A percentile compares a stretch with the other conserved stretches of the same genome.
These are phyloP conservation scores for Coluber constrictor DNA, from an alignment of 2,797 vertebrate genomes.

Conservation along the genomic window DNA sequence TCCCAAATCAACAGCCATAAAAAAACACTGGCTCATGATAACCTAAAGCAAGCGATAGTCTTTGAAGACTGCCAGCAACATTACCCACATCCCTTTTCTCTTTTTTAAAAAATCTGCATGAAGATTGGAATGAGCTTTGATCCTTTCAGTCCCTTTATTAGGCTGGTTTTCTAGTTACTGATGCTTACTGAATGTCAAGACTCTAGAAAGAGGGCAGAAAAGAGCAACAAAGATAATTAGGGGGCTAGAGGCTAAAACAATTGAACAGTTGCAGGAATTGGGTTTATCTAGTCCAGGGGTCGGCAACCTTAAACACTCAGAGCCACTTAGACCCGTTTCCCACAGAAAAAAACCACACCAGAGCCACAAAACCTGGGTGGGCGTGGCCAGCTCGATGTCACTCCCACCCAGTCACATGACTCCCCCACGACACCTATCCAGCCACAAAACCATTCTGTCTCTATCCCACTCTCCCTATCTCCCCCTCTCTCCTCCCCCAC, in stretches of 20 bases:
- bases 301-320: no score
- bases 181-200: not conserved
- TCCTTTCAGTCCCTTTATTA: not conserved
- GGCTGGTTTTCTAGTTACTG: not conserved
- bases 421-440: no score
- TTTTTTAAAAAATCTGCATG: not conserved
- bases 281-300: not conserved
- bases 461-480: no score
- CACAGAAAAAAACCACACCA: no score
- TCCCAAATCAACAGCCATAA: not conserved
- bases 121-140: not conserved
- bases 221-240: not conserved
- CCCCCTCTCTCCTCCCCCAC: no score
- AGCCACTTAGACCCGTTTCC: no score
- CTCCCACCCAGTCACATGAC: no score
- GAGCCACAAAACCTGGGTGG: no score
- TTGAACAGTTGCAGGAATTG: not conserved
- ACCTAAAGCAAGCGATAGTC: not conserved
- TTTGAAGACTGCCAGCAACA: not conserved
- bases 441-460: no score
- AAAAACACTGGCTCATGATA: not conserved
- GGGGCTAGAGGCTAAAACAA: not conserved
- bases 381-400: no score
- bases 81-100: rapidly evolving
- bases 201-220: not conserved